Evolutionary conservation across 2,797 vertebrate genomes (phyloP).

Genomic region (Gila robusta): DNA sequence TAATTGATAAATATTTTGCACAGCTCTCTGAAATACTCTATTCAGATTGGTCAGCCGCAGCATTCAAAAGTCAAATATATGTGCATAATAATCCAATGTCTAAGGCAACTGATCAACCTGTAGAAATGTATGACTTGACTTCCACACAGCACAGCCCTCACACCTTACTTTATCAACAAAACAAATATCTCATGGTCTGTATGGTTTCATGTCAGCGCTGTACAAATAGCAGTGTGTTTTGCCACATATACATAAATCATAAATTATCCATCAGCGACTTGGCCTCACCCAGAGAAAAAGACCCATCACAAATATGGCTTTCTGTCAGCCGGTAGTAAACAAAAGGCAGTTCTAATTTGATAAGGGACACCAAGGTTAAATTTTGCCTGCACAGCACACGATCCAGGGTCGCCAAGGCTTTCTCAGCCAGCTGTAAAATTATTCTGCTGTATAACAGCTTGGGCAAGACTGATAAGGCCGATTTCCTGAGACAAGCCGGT

Average conservation of each 20-base stretch:
- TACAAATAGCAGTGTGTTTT: slow-evolving; percentile 44
- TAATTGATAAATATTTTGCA: too few species aligned
- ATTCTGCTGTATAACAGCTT: slow-evolving; percentile 52
- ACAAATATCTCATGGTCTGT: not conserved
- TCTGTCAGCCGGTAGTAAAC: slow-evolving; percentile 51
- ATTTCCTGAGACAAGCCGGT: slow-evolving; percentile 43
- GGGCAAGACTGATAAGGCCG: slow-evolving; percentile 49
- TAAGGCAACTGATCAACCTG: not conserved
- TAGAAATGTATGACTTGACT: not conserved
- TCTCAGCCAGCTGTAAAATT: slow-evolving; percentile 51
- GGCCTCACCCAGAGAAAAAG: slow-evolving; percentile 35
- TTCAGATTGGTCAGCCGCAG: too few species aligned
- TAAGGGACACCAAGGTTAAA: slow-evolving; percentile 55
- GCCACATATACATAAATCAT: slow-evolving; percentile 53
- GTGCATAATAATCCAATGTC: not conserved
- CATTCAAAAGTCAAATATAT: too few species aligned
- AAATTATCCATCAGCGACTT: slow-evolving; percentile 44
- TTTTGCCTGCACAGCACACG: slow-evolving; percentile 43
- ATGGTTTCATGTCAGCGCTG: slow-evolving; percentile 18
- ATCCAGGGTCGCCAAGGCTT: slow-evolving; percentile 47
- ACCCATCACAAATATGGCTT: slow-evolving; percentile 34
- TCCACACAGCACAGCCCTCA: not conserved
- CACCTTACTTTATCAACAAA: not conserved
- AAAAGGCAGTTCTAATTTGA: slow-evolving; percentile 58
- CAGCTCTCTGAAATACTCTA: too few species aligned